phyloP scores from a whole-genome alignment of 2,888 invertebrate species.

The Eupeodes luniger region DNA sequence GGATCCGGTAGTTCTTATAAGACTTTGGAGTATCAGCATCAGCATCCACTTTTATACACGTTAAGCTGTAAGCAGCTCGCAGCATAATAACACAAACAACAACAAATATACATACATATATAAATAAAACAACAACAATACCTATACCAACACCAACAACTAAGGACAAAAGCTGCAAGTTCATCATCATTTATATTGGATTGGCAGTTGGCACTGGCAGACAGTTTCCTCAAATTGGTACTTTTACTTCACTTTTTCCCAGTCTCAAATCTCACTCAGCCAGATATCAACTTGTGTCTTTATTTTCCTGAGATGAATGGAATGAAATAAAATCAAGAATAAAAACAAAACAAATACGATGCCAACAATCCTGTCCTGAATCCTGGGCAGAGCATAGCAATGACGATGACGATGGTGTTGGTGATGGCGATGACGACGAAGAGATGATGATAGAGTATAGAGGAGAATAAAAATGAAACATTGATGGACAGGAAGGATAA shows the following conservation, averaged over 20 bases:
- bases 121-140: not conserved
- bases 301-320: conserved; percentile 11
- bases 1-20: conserved; percentile 39
- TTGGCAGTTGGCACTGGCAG: conserved; percentile 55
- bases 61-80: conserved; percentile 20
- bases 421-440: conserved; percentile 28
- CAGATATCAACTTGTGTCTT: conserved; percentile 27
- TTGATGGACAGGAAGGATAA: conserved; percentile 72
- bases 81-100: not conserved
- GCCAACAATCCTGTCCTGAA: not conserved
- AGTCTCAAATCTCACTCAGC: not conserved
- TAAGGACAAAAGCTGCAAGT: conserved; percentile 64
- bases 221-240: conserved; percentile 65
- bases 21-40: conserved; percentile 24
- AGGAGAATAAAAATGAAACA: conserved; percentile 32
- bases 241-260: conserved; percentile 14
- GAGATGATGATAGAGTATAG: conserved; percentile 61
- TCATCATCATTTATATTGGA: conserved; percentile 72
- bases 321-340: not conserved
- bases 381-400: not conserved
- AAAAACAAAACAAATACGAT: conserved; percentile 17
- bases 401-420: conserved; percentile 19
- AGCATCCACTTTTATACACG: conserved; percentile 45
- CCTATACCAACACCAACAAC: conserved; percentile 25
- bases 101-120: conserved; percentile 1